These are phyloP conservation scores for Ataeniobius toweri DNA, from an alignment of 2,797 vertebrate genomes.

Conservation along the genomic window DNA sequence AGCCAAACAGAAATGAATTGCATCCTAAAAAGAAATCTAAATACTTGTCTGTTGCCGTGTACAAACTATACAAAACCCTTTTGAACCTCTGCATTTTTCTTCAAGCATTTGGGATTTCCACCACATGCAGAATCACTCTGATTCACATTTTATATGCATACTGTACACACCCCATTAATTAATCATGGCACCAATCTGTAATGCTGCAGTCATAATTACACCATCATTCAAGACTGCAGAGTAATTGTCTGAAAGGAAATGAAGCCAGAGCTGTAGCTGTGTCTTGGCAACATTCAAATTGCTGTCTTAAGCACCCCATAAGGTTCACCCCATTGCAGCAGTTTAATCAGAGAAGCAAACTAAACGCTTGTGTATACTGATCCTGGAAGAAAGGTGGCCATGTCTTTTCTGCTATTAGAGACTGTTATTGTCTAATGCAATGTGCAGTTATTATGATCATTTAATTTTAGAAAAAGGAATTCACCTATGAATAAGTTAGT, in stretches of 20 bases:
- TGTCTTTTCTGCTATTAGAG: constrained; percentile 27
- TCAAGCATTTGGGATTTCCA: constrained; percentile 21
- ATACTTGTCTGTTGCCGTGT: background rate
- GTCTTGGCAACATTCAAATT: constrained; percentile 50
- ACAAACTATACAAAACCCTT: constrained; percentile 11
- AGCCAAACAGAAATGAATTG: constrained; percentile 1
- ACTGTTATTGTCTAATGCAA: background rate
- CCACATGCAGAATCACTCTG: constrained; percentile 19
- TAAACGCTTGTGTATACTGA: constrained; percentile 49
- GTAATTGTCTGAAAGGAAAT: constrained; percentile 59
- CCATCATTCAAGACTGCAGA: constrained; percentile 48
- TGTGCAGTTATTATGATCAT: background rate
- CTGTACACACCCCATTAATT: constrained; percentile 55
- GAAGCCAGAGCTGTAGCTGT: constrained; percentile 22
- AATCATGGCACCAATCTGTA: constrained; percentile 50
- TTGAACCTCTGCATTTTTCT: constrained; percentile 11
- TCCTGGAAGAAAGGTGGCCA: constrained; percentile 28
- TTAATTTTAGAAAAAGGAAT: too few relatives aligned
- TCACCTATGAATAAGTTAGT: too few relatives aligned
- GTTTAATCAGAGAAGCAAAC: constrained; percentile 40
- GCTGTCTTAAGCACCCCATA: constrained; percentile 41
- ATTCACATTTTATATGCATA: constrained; percentile 31
- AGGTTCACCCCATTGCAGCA: constrained; percentile 57
- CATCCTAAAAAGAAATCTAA: background rate
- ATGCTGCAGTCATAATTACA: constrained; percentile 58